Evolutionary conservation across 2,888 invertebrate species (phyloP), one percentile per base, ranked within the genome.

Genomic region (Brenthis ino): DNA sequence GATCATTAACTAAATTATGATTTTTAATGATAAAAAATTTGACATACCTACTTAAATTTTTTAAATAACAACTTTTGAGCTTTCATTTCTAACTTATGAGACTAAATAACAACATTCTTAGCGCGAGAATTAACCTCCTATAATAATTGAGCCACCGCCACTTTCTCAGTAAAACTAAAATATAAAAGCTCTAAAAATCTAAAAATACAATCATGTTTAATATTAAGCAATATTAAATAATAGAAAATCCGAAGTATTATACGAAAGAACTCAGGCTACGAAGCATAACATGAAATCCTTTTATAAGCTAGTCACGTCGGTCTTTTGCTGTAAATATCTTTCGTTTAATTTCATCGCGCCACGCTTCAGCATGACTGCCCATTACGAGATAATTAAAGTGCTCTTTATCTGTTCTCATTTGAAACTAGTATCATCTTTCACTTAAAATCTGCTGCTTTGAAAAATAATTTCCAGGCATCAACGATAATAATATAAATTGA

Each of bases 311-410:
- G 56, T 57, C 56, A 68, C 61, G 60, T 55, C n/a, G 43, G 54
- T 65, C 65, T 64, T 33, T 56, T 54, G 63, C 57, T 65, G 65
- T 70, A 68, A 71, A 71, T 71, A 70, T 57, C 65, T 58, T 68
- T 57, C 68, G 61, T 63, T 68, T 71, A 68, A 71, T 50, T 57
- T 57, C 53, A 55, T 57, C 53, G 68, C 24, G 57, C 63, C 54
- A 63, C 65, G 61, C 63, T 71, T 68, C 68, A 65, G 61, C 68
- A 65, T 65, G 68, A 65, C 70, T 71, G 65, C 47, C 71, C 68
- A 65, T 71, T 68, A 71, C 68, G 57, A 68, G 63, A 71, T 68
- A 71, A 68, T 65, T 70, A 68, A 65, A 68, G 61, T 64, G 53
- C 60, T 67, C 60, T 56, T 69, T 65, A 68, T 65, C 68, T 55